phyloP scores from a whole-genome alignment of 2,797 vertebrate genomes.

The Octomys mimax region DNA sequence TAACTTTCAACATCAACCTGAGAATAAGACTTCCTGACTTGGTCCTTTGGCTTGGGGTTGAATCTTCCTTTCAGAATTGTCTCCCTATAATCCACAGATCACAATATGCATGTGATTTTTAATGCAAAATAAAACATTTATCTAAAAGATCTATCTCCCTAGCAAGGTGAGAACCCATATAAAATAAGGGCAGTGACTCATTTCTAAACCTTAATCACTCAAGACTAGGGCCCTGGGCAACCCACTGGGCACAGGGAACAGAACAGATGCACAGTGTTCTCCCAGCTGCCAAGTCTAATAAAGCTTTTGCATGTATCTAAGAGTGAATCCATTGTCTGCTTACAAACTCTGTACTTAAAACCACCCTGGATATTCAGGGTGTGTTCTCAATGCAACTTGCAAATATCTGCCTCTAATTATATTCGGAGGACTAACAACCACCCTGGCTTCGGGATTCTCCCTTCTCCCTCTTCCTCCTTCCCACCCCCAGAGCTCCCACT shows the following conservation, averaged over 20 bases:
- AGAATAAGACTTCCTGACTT: constrained; percentile 1
- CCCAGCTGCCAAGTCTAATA: background rate
- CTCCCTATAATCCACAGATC: background rate
- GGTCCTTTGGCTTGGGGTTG: background rate
- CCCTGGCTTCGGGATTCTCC: constrained; percentile 43
- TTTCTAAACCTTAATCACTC: constrained; percentile 12
- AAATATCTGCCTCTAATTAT: constrained; percentile 62
- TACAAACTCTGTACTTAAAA: background rate
- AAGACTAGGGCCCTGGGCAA: background rate
- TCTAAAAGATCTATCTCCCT: background rate
- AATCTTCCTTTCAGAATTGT: background rate
- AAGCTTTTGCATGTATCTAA: constrained; percentile 14
- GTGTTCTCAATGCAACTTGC: background rate
- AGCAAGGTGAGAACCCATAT: background rate
- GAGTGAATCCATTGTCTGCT: constrained; percentile 39
- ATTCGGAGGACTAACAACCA: constrained; percentile 41
- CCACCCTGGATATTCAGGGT: background rate
- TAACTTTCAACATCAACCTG: background rate
- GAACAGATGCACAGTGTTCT: background rate
- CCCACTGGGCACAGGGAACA: background rate
- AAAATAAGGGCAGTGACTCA: background rate
- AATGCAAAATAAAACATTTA: constrained; percentile 38
- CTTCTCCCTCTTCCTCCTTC: constrained; percentile 35
- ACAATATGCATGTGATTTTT: background rate
- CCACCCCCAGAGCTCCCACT: constrained; percentile 44